A percentile compares a stretch with the other conserved stretches of the same genome.
Evolutionary conservation across 2,888 invertebrate genomes (phyloP).

Genomic region (Cataglyphis livida): DNA sequence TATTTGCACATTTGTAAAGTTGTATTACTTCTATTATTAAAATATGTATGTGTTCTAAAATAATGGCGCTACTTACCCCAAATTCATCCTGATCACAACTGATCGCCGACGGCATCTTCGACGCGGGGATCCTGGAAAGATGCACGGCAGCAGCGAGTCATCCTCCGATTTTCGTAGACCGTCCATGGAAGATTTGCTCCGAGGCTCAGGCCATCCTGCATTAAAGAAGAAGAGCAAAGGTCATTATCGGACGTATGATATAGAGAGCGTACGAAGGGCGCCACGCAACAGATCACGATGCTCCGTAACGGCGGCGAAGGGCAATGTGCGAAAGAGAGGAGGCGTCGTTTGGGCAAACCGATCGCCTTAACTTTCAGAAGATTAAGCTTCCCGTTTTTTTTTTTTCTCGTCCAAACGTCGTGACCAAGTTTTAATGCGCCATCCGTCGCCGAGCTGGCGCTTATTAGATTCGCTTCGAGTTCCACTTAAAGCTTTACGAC

Average conservation of each 20-base stretch:
- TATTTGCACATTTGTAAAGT: neutral
- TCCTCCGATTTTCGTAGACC: constrained; percentile 71
- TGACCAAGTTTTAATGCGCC: constrained; percentile 60
- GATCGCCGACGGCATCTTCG: constrained; percentile 33
- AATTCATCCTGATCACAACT: constrained; percentile 53
- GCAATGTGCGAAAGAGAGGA: constrained; percentile 8
- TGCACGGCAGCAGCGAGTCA: constrained; percentile 58
- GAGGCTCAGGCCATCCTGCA: constrained; percentile 74
- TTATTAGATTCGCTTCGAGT: constrained; percentile 56
- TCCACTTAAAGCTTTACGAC: constrained; percentile 22
- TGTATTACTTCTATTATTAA: neutral
- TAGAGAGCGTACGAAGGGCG: constrained; percentile 56
- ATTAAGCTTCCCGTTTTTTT: constrained; percentile 56
- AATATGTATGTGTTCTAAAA: neutral
- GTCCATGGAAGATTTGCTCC: constrained; percentile 73
- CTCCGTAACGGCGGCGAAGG: constrained; percentile 30
- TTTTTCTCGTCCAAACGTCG: constrained; percentile 43
- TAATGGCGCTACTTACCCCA: constrained; percentile 61
- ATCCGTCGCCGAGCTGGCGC: constrained; percentile 38
- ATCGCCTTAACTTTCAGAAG: constrained; percentile 65
- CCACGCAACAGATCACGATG: constrained; percentile 63
- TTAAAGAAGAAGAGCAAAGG: constrained; percentile 44
- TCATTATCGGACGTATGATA: constrained; percentile 63
- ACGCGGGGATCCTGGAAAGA: constrained; percentile 45
- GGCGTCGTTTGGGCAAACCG: constrained; percentile 64